Evolutionary conservation across 2,888 invertebrate genomes (phyloP).

Genomic region (Drosophila lacicola): DNA sequence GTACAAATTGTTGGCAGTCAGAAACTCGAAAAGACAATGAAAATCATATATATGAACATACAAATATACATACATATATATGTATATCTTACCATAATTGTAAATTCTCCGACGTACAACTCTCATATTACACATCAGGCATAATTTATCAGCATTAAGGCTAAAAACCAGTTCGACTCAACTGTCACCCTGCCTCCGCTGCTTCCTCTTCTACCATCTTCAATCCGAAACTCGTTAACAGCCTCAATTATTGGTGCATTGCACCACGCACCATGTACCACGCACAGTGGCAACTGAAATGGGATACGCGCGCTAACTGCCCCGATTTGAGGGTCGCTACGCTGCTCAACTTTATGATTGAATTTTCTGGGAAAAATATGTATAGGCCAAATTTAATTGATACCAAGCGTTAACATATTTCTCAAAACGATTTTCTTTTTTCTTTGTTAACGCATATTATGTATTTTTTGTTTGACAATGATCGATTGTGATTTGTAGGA

Average conservation of each 20-base stretch:
- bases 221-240: conserved; percentile 30
- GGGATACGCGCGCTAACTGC: conserved; percentile 23
- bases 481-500: conserved; percentile 77
- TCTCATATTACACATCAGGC: conserved; percentile 57
- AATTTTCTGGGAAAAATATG: conserved; percentile 59
- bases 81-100: conserved; percentile 43
- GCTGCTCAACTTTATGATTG: conserved; percentile 39
- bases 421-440: conserved; percentile 29
- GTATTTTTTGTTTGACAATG: conserved; percentile 66
- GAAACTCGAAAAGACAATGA: conserved; percentile 27
- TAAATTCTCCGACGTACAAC: conserved; percentile 30
- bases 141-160: conserved; percentile 70
- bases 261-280: conserved; percentile 51
- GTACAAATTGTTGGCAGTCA: conserved; percentile 26
- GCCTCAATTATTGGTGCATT: conserved; percentile 62
- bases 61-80: conserved; percentile 1
- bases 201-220: conserved; percentile 9
- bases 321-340: conserved; percentile 29
- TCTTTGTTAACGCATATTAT: conserved; percentile 47
- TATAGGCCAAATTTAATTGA: conserved; percentile 67
- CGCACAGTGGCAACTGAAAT: conserved; percentile 64
- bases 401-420: conserved; percentile 45
- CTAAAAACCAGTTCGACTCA: conserved; percentile 59
- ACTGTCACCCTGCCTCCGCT: conserved; percentile 15
- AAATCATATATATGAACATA: conserved; percentile 16